phyloP scores from a whole-genome alignment of 2,113 vertebrate genomes.

The Pampusana beccarii region DNA sequence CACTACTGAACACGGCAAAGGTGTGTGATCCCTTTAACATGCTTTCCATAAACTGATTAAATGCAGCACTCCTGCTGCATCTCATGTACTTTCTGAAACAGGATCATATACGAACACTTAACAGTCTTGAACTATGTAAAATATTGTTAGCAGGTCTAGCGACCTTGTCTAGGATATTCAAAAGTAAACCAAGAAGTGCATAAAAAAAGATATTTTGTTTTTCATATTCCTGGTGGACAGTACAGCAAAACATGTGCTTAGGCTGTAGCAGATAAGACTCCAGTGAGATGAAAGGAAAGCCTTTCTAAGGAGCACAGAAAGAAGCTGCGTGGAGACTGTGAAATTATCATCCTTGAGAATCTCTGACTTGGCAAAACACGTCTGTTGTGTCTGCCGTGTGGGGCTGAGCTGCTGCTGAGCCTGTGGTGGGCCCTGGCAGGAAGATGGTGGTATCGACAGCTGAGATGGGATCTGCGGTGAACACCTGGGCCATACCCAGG shows the following conservation, averaged over 20 bases:
- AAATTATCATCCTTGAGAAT: background rate
- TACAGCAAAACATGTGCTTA: background rate
- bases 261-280: background rate
- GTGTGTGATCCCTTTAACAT: background rate
- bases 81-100: background rate
- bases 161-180: background rate
- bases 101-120: background rate
- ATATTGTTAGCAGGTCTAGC: background rate
- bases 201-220: background rate
- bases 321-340: background rate
- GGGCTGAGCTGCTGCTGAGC: background rate
- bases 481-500: rapidly evolving
- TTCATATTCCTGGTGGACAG: background rate
- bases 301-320: background rate
- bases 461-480: background rate
- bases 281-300: background rate
- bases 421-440: background rate
- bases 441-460: background rate
- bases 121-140: background rate
- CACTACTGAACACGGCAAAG: background rate
- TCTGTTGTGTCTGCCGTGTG: background rate
- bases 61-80: background rate
- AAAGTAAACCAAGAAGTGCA: background rate
- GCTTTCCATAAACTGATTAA: background rate
- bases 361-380: background rate